Base-by-base conservation (phyloP, 2,888 invertebrate genomes). In the Apoderus coryli region DNA sequence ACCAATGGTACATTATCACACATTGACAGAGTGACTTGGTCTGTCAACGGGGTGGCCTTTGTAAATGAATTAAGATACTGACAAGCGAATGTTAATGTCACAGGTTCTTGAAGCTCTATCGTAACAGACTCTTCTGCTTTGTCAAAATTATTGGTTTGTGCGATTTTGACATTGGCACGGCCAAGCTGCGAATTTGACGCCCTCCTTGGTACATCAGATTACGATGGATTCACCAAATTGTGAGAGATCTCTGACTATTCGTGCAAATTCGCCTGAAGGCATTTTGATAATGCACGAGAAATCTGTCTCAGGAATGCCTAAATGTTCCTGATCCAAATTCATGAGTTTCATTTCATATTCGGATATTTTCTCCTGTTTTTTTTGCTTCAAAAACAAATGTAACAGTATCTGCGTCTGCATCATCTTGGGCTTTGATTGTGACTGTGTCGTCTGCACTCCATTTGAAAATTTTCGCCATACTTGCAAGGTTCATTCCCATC, bases 261-360 rank as follows among this genome's bases (percentile, higher is more conserved):
- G 73, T n/a, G 92, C 86, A 54, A 95, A 95, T 61, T 98, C 96
- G 25, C 65, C 72, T 7, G 95, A 77, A 0, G 96, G 95, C 80
- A 98, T 77, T 47, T 89, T 84, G 25, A 98, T 84, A 2, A 93
- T 79, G 58, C 93, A 95, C 7, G 90, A 85, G 63, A 98, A 99
- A 47, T 92, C 88, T 2, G 95, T 96, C 63, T 98, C 98, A 5
- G 89, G 89, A 47, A 89, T 88, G 49, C 96, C 98, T 49, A 98
- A 70, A 57, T 98, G 96, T 60, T 99, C 98, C 48, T 90, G 81
- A 58, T 99, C 98, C 48, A 99, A 71, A 59, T 98, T 96, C 79
- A 98, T 93, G 16, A 98, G 68, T 57, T 96, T 96, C 84, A 98
- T 92, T 58, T 95, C 93, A 59, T 93, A 96, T 55, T 98, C 96